phyloP scores from a whole-genome alignment of 2,797 vertebrate species.

The Sylvilagus floridanus region DNA sequence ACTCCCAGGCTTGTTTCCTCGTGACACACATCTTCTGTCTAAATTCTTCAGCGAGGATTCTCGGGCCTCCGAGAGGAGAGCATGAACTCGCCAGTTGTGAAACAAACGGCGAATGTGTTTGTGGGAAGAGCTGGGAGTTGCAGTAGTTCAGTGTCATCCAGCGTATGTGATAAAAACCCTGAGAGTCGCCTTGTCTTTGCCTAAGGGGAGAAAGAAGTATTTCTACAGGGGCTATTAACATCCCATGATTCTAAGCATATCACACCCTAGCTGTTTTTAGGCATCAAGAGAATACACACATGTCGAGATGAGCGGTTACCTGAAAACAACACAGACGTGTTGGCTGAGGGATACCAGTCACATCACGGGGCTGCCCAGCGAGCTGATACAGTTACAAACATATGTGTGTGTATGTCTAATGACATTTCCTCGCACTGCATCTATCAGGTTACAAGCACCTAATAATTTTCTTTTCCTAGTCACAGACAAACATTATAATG shows the following conservation, averaged over 20 bases:
- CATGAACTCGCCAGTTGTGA: not conserved
- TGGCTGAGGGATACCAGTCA: constrained; percentile 49
- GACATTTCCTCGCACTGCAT: constrained; percentile 85
- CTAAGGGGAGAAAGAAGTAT: constrained; percentile 53
- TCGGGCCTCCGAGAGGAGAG: not conserved
- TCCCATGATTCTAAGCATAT: not conserved
- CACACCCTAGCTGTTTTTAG: constrained; percentile 52
- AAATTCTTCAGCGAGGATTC: constrained; percentile 34
- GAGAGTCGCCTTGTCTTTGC: constrained; percentile 55
- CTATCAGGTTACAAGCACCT: constrained; percentile 88
- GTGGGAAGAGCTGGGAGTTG: not conserved
- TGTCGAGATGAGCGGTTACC: not conserved
- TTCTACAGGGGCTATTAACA: constrained; percentile 67
- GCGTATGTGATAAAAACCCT: not conserved
- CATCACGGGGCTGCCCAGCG: constrained; percentile 30
- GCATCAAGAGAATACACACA: not conserved
- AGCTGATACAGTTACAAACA: constrained; percentile 81
- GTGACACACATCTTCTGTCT: constrained; percentile 38
- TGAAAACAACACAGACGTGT: constrained; percentile 41
- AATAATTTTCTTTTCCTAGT: constrained; percentile 89
- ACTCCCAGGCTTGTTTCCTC: not conserved
- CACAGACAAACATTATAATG: constrained; percentile 86
- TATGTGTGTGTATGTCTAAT: constrained; percentile 83
- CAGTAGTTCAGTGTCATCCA: not conserved
- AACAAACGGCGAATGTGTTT: constrained; percentile 16